Base-by-base conservation (phyloP, 35 echinoderm and acorn worm species). In the Patiria miniata region DNA sequence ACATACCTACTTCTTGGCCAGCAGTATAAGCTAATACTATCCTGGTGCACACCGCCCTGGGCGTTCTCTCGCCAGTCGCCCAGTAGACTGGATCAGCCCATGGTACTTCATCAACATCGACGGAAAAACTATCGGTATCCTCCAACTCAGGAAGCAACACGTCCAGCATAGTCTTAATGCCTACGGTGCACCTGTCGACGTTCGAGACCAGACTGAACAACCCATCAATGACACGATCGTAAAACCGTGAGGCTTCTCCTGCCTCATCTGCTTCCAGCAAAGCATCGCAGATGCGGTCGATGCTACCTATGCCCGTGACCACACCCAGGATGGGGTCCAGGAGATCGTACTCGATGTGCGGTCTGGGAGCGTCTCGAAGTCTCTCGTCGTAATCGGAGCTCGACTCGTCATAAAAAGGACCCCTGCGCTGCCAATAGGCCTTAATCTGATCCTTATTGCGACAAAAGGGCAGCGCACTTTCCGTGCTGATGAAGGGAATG, bases 321-420 rank as follows among this genome's bases (percentile, higher is more conserved):
- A 95, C 73, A 2, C 93, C 89, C 5, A 95, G n/a, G 14, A 95
- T 29, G 7, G 16, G 12, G 68, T 93, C 92, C 14, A 39, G 51
- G 68, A 86, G 28, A 39, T 39, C 29, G 28, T 86, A 87, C 33
- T 79, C 79, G 68, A 39, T 32, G 18, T 52, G n/a, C 21, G 61
- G 54, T 4, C 29, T 28, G 42, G 42, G 42, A 6, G 42, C 42
- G 4, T 47, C 42, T 12, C 42, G 42, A 6, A 47, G 42, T 12
- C 42, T 4, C 42, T 47, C 42, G 42, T 47, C 42, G 42, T 47
- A 47, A 47, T 47, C 42, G 12, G 42, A 47, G 4, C 42, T 47
- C 4, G 42, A 47, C 42, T 47, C 42, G 12, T 47, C 42, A 12
- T 47, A 47, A 12, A 47, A 47, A 4, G 42, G 42, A 47, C 42